phyloP scores from a whole-genome alignment of 2,113 vertebrate genomes.

The Muntiacus muntjak region DNA sequence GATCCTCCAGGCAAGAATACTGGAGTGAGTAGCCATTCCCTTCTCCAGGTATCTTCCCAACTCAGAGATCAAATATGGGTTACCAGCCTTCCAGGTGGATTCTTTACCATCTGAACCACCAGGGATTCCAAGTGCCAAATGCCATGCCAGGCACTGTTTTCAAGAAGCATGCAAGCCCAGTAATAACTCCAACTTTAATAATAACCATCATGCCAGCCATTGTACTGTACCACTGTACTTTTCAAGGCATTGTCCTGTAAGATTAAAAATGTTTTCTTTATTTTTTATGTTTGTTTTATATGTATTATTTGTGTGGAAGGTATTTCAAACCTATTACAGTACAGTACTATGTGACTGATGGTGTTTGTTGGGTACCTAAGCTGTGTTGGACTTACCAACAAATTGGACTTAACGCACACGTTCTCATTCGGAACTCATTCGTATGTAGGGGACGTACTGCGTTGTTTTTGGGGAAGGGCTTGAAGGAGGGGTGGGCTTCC shows the following conservation, averaged over 20 bases:
- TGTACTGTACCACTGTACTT: neutral
- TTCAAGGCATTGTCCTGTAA: neutral
- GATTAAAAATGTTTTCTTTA: neutral
- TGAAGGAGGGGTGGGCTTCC: neutral
- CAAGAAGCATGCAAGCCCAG: neutral
- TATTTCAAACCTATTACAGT: neutral
- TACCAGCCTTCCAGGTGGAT: neutral
- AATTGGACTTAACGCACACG: fast-evolving
- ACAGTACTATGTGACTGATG: neutral
- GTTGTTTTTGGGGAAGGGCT: neutral
- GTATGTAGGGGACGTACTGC: neutral
- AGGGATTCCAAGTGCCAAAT: neutral
- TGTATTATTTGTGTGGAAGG: neutral
- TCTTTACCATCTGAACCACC: neutral
- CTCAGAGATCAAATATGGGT: neutral
- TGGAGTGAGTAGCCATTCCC: neutral
- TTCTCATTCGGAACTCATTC: neutral
- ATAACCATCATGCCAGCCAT: neutral
- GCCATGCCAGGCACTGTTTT: neutral
- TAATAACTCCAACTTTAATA: neutral
- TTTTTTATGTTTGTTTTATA: neutral
- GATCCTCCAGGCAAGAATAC: neutral
- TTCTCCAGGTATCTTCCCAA: neutral
- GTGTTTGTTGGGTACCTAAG: neutral
- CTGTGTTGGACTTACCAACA: neutral